These are phyloP conservation scores for Seira musarum DNA, from an alignment of 2,888 invertebrate species.

Conservation along the genomic window DNA sequence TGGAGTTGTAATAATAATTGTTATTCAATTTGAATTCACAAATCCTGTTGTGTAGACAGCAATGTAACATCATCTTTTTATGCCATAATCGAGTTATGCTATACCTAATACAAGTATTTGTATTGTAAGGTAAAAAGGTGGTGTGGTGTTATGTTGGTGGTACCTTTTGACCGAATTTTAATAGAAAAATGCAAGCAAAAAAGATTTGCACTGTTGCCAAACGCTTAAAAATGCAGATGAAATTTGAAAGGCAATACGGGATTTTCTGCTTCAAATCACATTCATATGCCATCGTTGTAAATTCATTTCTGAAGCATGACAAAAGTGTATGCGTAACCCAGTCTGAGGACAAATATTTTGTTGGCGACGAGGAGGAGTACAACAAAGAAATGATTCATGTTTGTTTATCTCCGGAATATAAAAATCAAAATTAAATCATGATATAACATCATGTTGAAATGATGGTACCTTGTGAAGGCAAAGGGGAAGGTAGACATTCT, in stretches of 20 bases:
- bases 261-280: neutral
- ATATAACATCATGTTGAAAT: neutral
- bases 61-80: too few relatives aligned
- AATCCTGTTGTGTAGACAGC: conserved; percentile 40
- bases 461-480: neutral
- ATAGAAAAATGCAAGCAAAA: neutral
- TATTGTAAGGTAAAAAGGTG: neutral
- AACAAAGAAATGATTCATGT: conserved; percentile 31
- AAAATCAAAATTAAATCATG: conserved; percentile 45
- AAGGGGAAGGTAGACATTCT: neutral
- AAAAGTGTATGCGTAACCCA: neutral
- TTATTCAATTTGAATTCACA: conserved; percentile 26
- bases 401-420: conserved; percentile 56
- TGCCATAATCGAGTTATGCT: conserved; percentile 36
- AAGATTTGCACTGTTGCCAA: conserved; percentile 44
- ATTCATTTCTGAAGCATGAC: neutral
- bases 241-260: conserved; percentile 27
- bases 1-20: neutral
- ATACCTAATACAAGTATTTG: conserved; percentile 11
- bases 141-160: conserved; percentile 16
- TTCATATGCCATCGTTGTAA: neutral
- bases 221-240: conserved; percentile 7
- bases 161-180: conserved; percentile 59
- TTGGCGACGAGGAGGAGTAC: neutral
- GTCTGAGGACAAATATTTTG: neutral